phyloP scores from a whole-genome alignment of 2,888 invertebrate species.

The Phasia obesa region DNA sequence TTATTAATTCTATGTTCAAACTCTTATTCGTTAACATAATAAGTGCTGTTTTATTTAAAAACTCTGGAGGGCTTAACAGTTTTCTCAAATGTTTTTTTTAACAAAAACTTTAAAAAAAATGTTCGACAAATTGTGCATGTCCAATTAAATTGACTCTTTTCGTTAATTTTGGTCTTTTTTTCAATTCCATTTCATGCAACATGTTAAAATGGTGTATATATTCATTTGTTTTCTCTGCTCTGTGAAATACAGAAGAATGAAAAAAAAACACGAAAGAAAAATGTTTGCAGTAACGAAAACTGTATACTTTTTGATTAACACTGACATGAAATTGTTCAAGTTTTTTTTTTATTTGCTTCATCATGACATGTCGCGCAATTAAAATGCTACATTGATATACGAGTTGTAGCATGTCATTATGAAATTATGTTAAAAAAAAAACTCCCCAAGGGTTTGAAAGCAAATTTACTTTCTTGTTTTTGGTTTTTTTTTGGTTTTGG shows the following conservation, averaged over 20 bases:
- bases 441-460: constrained; percentile 21
- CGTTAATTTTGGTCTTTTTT: not conserved
- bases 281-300: constrained; percentile 4
- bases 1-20: not conserved
- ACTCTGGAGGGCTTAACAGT: not conserved
- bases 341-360: constrained; percentile 37
- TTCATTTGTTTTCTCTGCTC: not conserved
- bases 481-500: too few relatives aligned
- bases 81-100: not conserved
- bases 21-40: not conserved
- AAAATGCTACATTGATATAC: constrained; percentile 61
- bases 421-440: constrained; percentile 58
- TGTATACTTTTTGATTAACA: constrained; percentile 29
- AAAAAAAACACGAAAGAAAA: not conserved
- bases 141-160: constrained; percentile 56
- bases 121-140: constrained; percentile 74
- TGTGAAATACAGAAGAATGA: too few relatives aligned
- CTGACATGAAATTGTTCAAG: constrained; percentile 32
- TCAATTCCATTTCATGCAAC: not conserved
- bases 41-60: not conserved
- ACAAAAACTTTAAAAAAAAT: constrained; percentile 13
- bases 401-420: constrained; percentile 47
- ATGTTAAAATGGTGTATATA: not conserved
- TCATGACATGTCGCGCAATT: constrained; percentile 67
- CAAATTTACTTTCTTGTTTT: constrained; percentile 1